These are phyloP conservation scores for Noctuana brunneofusca DNA, from an alignment of 2,888 invertebrate species.

Conservation along the genomic window DNA sequence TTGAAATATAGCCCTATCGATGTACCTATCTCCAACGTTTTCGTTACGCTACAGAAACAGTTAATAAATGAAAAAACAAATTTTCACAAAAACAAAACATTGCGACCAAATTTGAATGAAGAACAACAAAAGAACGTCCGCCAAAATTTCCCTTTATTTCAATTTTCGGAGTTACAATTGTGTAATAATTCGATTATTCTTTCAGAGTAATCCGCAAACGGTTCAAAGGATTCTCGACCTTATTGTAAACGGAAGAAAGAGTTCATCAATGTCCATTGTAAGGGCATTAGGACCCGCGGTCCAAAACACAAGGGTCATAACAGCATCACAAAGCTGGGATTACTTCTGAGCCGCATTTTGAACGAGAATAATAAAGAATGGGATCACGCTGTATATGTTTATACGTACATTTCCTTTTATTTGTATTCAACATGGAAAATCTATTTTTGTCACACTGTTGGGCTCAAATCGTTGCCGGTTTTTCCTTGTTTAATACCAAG, in stretches of 20 bases:
- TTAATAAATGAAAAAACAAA: neutral
- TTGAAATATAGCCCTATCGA: too few relatives aligned
- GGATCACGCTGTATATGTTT: neutral
- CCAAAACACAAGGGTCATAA: constrained; percentile 10
- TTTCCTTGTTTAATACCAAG: too few relatives aligned
- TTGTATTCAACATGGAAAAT: too few relatives aligned
- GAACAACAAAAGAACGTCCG: constrained; percentile 1
- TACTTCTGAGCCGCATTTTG: constrained; percentile 4
- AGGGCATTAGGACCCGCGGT: neutral
- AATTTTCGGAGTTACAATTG: constrained; percentile 1
- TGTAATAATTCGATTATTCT: constrained; percentile 6
- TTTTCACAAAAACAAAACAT: neutral
- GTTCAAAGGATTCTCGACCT: constrained; percentile 1
- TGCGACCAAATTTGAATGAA: neutral
- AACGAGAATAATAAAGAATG: constrained; percentile 1
- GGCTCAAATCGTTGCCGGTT: too few relatives aligned
- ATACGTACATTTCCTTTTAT: neutral
- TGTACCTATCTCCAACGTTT: too few relatives aligned
- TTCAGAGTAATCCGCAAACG: constrained; percentile 1
- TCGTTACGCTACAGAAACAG: too few relatives aligned
- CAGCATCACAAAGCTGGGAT: constrained; percentile 9
- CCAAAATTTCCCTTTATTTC: neutral
- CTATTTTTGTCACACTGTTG: too few relatives aligned
- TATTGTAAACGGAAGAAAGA: neutral
- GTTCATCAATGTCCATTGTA: neutral